A percentile compares a stretch with the other conserved stretches of the same genome.
phyloP scores from a whole-genome alignment of 2,888 invertebrate species.

The Sphaerophoria taeniata region DNA sequence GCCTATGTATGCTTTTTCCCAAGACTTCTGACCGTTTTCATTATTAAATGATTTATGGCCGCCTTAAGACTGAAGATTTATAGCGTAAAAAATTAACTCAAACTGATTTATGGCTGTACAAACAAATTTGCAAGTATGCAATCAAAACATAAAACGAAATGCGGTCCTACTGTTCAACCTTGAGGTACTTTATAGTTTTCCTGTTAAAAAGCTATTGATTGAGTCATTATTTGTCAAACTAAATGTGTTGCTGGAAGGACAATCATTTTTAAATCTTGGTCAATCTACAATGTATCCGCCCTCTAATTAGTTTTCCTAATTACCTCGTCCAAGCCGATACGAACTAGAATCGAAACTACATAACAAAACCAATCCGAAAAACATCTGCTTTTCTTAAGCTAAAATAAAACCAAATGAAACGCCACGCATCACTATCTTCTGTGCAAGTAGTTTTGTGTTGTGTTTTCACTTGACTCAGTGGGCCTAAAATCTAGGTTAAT shows the following conservation, averaged over 20 bases:
- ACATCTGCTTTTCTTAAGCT: constrained; percentile 44
- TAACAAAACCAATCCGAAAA: background rate
- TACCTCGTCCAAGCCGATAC: background rate
- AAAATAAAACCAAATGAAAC: background rate
- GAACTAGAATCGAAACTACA: background rate
- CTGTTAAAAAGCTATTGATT: background rate
- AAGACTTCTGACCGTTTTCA: too few species aligned
- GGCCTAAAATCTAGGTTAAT: constrained; percentile 68
- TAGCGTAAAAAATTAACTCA: too few species aligned
- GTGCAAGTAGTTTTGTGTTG: constrained; percentile 27
- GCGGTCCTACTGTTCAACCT: background rate
- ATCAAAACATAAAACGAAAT: background rate
- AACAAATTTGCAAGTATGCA: background rate
- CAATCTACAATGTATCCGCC: constrained; percentile 22
- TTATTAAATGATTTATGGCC: too few species aligned
- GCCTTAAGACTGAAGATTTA: too few species aligned
- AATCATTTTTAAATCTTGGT: background rate
- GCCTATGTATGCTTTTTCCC: too few species aligned
- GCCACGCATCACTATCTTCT: background rate
- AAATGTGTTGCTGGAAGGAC: background rate
- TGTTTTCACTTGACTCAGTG: constrained; percentile 19
- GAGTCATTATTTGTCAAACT: background rate
- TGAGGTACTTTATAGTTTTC: background rate
- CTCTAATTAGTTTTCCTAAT: constrained; percentile 45
- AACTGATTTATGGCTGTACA: background rate